Base-by-base conservation (phyloP, 2,113 vertebrate species). In the Corvus moneduloides region DNA sequence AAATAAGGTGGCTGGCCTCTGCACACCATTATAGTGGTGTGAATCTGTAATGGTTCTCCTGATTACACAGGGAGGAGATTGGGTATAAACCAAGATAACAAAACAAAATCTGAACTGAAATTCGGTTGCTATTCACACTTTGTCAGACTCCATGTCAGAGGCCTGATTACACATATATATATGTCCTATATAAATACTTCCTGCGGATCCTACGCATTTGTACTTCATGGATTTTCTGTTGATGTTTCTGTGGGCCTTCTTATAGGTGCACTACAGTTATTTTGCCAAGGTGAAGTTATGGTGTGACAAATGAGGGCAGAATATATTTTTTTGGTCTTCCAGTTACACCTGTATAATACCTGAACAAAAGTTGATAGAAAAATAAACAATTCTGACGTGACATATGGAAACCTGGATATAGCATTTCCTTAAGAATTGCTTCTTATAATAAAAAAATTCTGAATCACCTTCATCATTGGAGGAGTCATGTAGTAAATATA, bases 391-490 rank as follows among this genome's bases (percentile, higher is more conserved):
- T 84, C 51, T 72, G 77, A n/a, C n/a, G 28, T 43, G 26, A 35
- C 52, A 37, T 26, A 41, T 43, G 22, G 37, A 82, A 17, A 62
- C 9, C 9, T 58, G 26, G 16, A 66, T 44, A n/a, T 2, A 56
- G 5, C 4, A 48, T 88, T 94, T 88, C 26, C n/a, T 90, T 41
- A 79, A 44, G 3, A 24, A 56, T 35, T 32, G 1, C 5, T 76
- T 17, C 16, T 76, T 56, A 73, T n/a, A 4, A 35, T 49, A 58
- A 68, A 75, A 61, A 41, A 81, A 62, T 4, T 54, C 33, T 49
- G 30, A 79, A 59, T 74, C 22, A 35, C 4, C 10, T 17, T 82
- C 0, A 0, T 68, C 0, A 1, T 5, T 67, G 27, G 14, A 84
- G 16, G 19, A 62, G 8, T 46, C 32, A 52, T 9, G 4, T 39